Evolutionary conservation across 2,797 vertebrate genomes (phyloP), one percentile per base, ranked within the genome.

Genomic region (Lepilemur septentrionalis): DNA sequence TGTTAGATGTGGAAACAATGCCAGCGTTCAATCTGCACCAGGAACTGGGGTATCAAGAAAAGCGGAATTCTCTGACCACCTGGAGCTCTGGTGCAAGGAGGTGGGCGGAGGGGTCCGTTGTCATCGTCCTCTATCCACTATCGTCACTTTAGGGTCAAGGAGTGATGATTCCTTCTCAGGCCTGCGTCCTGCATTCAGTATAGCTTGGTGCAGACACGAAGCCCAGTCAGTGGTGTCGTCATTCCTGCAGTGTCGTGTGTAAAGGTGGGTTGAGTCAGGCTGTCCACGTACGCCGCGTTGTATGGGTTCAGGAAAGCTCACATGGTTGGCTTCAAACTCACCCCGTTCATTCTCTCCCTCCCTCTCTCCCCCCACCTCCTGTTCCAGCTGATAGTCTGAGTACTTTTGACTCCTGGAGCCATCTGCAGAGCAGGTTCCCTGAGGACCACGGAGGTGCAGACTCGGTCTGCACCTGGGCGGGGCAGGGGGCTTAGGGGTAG

Each of bases 241-340:
- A 5, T 4, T 14, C 48, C n/a, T 22, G 4, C 8, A 4, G 12
- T 1, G 38, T 23, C 8, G 55, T 41, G 32, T 2, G 2, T 13
- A 25, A 12, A 41, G 52, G 61, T 7, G 7, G 73, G 76, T 20
- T 7, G 28, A 72, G 22, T n/a, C 41, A 7, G 81, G 38, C 22
- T 0, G 0, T 3, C 8, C 0, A 20, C 55, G 0, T 2, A 13
- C 61, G 11, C 0, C 11, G 1, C 25, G 15, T 0, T 38, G 32
- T 28, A 0, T 4, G 4, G 15, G 20, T 2, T 50, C 4, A 4
- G 35, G 80, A 83, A 80, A 41, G n/a, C 20, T 23, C 63, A 88
- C 5, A 20, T 0, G 20, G 3, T 14, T 63, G 55, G 50, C 46
- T 17, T 7, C 75, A 63, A 4, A 2, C 43, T 35, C 43, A 30